Base-by-base conservation (phyloP, 2,797 vertebrate species). In the Sebastolobus alascanus region DNA sequence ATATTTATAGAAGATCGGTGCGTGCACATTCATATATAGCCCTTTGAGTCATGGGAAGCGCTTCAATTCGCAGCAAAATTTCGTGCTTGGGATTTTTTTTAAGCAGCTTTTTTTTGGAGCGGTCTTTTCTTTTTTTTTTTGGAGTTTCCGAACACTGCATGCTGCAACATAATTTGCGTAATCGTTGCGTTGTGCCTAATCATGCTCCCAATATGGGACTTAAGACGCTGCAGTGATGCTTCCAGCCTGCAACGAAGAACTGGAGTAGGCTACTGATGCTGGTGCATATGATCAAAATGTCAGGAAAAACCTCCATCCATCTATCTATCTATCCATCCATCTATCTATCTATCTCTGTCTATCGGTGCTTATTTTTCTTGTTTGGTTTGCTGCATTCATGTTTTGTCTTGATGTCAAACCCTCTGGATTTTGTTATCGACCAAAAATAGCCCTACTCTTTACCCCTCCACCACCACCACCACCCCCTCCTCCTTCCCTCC, bases 171-270 rank as follows among this genome's bases (percentile, higher is more conserved):
- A 88, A 93, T 93, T 93, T 94, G 94, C 94, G 94, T 94, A 94
- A 96, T 94, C 92, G 89, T 93, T 94, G 92, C 93, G 92, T 95
- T 94, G 91, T 95, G 94, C 94, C 90, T 94, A 92, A 96, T 95
- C 93, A 91, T 88, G 91, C 93, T 93, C 92, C 92, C 91, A 84
- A 93, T 94, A 89, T 94, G 92, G 92, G 90, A 94, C 91, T 93
- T 91, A 92, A 94, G 91, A 94, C 94, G 94, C 94, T 93, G 93
- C 93, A 91, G 93, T 89, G 84, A 89, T 94, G 82, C 88, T 88
- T 90, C 81, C 90, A 90, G 87, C 72, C 82, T 87, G 84, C 90
- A 91, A 90, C 84, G 43, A 46, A 50, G 46, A 50, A 16, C 80
- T 81, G 86, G 80, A 90, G 89, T 86, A 59, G 29, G 58, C 29